Percentiles rank a stretch among this genome's conserved stretches.
These are phyloP conservation scores for Opisthocomus hoazin DNA, from an alignment of 2,113 vertebrate species.

Conservation along the genomic window DNA sequence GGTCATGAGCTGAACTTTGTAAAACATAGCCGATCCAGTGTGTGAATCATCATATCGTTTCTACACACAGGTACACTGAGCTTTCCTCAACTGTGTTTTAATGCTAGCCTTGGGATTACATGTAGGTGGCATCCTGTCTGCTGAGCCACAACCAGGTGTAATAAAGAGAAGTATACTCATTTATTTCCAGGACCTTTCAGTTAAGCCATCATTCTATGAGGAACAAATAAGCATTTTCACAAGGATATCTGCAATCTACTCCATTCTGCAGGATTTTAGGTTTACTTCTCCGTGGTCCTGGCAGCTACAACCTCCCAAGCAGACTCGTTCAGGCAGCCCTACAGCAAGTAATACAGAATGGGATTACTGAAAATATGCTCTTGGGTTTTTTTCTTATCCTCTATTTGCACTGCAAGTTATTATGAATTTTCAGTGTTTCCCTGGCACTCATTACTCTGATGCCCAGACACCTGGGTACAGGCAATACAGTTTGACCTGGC, in stretches of 20 bases:
- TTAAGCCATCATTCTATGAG: not conserved
- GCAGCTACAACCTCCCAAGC: not conserved
- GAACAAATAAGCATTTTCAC: not conserved
- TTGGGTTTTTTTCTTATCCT: not conserved
- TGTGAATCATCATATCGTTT: not conserved
- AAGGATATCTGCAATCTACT: not conserved
- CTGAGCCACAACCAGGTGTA: not conserved
- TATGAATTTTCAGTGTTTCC: not conserved
- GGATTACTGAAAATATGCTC: not conserved
- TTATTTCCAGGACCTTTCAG: not conserved
- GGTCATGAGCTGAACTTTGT: not conserved
- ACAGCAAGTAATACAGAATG: not conserved
- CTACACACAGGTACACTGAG: not conserved
- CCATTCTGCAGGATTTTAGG: not conserved
- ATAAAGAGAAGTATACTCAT: not conserved
- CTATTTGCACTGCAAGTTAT: not conserved
- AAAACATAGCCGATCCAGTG: not conserved
- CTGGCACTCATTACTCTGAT: not conserved
- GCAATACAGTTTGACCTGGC: not conserved
- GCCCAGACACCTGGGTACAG: not conserved
- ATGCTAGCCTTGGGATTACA: not conserved
- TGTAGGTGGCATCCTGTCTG: not conserved
- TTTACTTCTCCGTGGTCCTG: not conserved
- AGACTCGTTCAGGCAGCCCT: not conserved
- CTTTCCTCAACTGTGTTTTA: not conserved